These are phyloP conservation scores for Drosophila insularis DNA, from an alignment of 1,140 invertebrate species.

Conservation along the genomic window DNA sequence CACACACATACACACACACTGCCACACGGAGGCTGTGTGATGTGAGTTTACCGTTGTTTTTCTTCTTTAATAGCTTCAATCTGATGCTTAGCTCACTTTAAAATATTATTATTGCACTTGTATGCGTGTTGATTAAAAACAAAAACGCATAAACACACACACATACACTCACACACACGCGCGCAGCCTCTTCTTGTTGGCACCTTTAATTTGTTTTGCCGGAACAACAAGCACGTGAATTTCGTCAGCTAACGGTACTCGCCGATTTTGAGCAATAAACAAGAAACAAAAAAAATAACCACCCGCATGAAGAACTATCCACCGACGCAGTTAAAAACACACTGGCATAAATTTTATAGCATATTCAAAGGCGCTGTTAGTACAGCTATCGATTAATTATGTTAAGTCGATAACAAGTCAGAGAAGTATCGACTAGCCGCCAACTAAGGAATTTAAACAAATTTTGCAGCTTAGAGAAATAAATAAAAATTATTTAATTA, in stretches of 20 bases:
- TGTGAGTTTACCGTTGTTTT: constrained; percentile 4
- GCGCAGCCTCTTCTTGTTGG: constrained; percentile 5
- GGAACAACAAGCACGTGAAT: constrained; percentile 3
- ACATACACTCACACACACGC: neutral
- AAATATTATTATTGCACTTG: constrained; percentile 21
- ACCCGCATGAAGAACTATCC: neutral
- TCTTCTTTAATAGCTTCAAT: constrained; percentile 12
- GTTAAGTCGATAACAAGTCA: no score
- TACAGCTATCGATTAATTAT: no score
- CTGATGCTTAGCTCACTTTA: constrained; percentile 12
- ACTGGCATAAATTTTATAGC: neutral
- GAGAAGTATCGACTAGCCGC: no score
- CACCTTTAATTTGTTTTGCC: constrained; percentile 6
- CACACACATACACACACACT: neutral
- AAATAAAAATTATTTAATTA: no score
- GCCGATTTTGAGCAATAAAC: neutral
- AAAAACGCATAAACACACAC: neutral
- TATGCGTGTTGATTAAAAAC: constrained; percentile 15
- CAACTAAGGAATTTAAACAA: no score
- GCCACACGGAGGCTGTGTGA: constrained; percentile 6
- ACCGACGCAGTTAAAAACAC: constrained; percentile 1
- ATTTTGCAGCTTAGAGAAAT: no score
- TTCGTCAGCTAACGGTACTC: neutral
- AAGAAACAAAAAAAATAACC: neutral
- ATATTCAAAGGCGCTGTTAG: no score